Percentiles rank a stretch among this genome's conserved stretches.
phyloP scores from a whole-genome alignment of 1,140 invertebrate species.

The Scaptomyza pallida region DNA sequence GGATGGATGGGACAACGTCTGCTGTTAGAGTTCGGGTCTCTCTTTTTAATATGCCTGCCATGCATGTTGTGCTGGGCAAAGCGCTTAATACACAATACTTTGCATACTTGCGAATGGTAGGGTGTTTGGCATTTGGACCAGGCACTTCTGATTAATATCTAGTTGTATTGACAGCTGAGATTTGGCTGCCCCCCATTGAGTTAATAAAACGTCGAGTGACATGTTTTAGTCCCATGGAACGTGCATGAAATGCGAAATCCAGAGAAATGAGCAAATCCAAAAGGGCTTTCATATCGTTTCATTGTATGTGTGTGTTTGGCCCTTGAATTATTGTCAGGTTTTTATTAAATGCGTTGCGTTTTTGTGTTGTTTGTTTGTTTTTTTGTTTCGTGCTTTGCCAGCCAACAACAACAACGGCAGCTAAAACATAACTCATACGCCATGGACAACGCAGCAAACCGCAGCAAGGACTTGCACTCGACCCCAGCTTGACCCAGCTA shows the following conservation, averaged over 20 bases:
- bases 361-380: conserved; percentile 29
- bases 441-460: conserved; percentile 46
- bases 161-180: conserved; percentile 79
- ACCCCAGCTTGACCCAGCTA: conserved; percentile 36
- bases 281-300: conserved; percentile 23
- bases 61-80: conserved; percentile 33
- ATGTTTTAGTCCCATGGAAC: conserved; percentile 60
- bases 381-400: conserved; percentile 28
- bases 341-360: conserved; percentile 26
- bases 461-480: conserved; percentile 44
- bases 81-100: conserved; percentile 53
- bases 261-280: conserved; percentile 40
- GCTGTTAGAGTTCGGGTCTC: conserved; percentile 12
- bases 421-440: conserved; percentile 64
- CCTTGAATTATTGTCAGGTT: conserved; percentile 37
- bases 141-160: conserved; percentile 74
- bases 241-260: conserved; percentile 57
- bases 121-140: conserved; percentile 23
- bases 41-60: conserved; percentile 74
- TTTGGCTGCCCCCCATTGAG: conserved; percentile 57
- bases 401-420: background rate
- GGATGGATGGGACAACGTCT: conserved; percentile 48
- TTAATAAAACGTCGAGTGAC: conserved; percentile 74
- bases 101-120: conserved; percentile 45
- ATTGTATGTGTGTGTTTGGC: conserved; percentile 13